Percentiles rank a stretch among this genome's conserved stretches.
These are phyloP conservation scores for Heterohyrax brucei DNA, from an alignment of 2,797 vertebrate genomes.

Conservation along the genomic window DNA sequence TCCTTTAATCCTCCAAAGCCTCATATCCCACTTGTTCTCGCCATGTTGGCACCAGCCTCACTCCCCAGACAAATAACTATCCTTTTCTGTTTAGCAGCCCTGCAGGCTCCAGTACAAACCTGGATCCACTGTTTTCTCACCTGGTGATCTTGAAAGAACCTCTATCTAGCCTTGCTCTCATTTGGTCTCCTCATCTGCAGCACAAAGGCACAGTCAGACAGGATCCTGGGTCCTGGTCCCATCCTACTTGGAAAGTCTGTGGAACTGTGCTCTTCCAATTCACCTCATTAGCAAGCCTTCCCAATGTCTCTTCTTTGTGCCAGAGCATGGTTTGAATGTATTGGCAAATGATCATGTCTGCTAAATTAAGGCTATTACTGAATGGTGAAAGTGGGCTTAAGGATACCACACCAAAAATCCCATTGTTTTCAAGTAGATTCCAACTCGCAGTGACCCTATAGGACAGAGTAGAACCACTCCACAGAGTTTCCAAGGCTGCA, in stretches of 20 bases:
- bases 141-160: neutral
- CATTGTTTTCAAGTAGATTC: too few relatives aligned
- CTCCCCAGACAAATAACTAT: neutral
- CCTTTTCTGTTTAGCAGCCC: neutral
- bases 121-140: neutral
- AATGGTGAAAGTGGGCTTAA: neutral
- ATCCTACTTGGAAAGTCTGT: neutral
- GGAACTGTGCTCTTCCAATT: neutral
- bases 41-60: neutral
- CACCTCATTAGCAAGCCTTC: conserved; percentile 23
- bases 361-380: neutral
- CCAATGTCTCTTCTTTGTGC: neutral
- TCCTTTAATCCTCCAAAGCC: neutral
- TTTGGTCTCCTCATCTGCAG: neutral
- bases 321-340: neutral
- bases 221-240: fast-evolving
- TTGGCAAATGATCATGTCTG: neutral
- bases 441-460: too few relatives aligned
- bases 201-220: neutral
- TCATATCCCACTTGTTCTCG: neutral
- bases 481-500: too few relatives aligned
- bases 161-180: neutral
- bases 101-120: neutral
- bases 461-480: too few relatives aligned
- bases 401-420: neutral